These are phyloP conservation scores for Eremophila alpestris DNA, from an alignment of 2,797 vertebrate species.

Conservation along the genomic window DNA sequence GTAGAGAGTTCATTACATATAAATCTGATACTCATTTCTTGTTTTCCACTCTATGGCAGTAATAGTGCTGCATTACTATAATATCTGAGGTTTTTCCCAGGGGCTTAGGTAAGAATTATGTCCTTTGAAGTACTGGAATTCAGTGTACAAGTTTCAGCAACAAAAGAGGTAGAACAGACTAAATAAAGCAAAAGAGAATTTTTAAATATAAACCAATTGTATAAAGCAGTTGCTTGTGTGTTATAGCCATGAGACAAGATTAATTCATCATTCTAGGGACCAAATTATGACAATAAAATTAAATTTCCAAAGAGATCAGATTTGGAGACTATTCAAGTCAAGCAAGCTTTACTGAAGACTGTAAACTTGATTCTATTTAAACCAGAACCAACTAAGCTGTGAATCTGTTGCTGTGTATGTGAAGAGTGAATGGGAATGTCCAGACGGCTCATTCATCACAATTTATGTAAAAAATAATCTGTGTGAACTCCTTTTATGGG, in stretches of 20 bases:
- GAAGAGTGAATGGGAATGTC: not conserved
- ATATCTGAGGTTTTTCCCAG: not conserved
- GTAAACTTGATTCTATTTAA: not conserved
- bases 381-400: not conserved
- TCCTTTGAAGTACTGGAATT: not conserved
- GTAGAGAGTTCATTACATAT: not conserved
- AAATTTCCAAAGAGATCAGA: not conserved
- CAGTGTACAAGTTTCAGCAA: not conserved
- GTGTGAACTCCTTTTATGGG: not conserved
- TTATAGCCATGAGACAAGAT: not conserved
- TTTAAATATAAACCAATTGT: not conserved
- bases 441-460: not conserved
- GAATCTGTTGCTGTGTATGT: not conserved
- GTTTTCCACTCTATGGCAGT: not conserved
- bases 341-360: not conserved
- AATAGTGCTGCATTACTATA: not conserved
- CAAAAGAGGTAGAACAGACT: not conserved
- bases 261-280: not conserved
- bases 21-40: slow-evolving; percentile 1
- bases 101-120: not conserved
- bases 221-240: not conserved
- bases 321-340: not conserved
- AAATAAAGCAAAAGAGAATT: not conserved
- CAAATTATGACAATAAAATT: not conserved
- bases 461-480: not conserved